Percentiles rank a stretch among this genome's conserved stretches.
Conservation (phyloP, 2,797 vertebrate genomes). For the Echeneis naucrates region DNA sequence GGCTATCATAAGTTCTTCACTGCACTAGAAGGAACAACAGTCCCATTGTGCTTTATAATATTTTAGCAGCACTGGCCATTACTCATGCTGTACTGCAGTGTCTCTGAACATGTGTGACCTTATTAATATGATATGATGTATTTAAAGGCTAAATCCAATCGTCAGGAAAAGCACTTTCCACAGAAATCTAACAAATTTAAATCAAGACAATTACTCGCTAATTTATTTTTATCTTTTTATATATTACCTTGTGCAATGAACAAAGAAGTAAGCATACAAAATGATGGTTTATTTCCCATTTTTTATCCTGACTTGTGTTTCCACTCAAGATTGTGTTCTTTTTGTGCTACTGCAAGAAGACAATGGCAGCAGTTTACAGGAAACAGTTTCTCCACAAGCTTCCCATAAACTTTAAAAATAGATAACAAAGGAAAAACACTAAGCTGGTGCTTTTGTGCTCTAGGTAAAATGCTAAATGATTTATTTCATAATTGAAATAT, state of each 20-base stretch:
- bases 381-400: neutral
- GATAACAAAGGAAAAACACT: neutral
- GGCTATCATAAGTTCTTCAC: constrained; percentile 30
- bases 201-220: no score
- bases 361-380: constrained; percentile 12
- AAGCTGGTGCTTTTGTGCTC: no score
- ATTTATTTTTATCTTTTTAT: neutral
- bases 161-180: neutral
- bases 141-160: neutral
- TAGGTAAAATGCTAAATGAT: neutral
- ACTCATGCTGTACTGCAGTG: neutral
- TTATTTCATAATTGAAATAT: neutral
- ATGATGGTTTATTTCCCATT: neutral
- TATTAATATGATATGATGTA: constrained; percentile 4
- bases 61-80: constrained; percentile 8
- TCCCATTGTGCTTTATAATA: constrained; percentile 37
- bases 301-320: neutral
- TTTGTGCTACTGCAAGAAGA: constrained; percentile 11
- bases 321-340: constrained; percentile 4
- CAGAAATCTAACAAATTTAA: no score
- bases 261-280: neutral
- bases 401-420: constrained; percentile 4
- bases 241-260: no score
- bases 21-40: constrained; percentile 2
- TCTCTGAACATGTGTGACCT: constrained; percentile 18